These are phyloP conservation scores for Parauchenoglanis ngamensis DNA, from an alignment of 2,797 vertebrate genomes.

Conservation along the genomic window DNA sequence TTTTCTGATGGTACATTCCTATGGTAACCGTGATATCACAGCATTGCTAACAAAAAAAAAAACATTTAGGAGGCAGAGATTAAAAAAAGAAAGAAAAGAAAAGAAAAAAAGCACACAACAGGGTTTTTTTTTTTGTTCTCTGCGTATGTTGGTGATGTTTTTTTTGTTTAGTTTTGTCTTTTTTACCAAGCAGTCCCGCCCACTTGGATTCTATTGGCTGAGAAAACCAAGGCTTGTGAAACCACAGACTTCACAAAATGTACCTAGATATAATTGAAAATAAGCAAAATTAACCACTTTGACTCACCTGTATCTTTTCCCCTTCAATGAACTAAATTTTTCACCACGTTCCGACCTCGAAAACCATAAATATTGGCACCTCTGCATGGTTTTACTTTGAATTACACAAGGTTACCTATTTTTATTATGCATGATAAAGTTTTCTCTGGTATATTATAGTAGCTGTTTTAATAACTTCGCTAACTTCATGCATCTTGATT, in stretches of 20 bases:
- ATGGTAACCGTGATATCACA: not conserved
- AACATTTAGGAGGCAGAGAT: too few relatives aligned
- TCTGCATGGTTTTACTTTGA: not conserved
- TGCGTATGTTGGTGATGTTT: too few relatives aligned
- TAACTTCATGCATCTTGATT: not conserved
- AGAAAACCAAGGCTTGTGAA: too few relatives aligned
- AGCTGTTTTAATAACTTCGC: not conserved
- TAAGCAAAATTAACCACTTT: not conserved
- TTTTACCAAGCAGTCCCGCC: not conserved
- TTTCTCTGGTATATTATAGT: not conserved
- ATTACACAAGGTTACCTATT: not conserved
- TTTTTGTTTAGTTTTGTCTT: not conserved
- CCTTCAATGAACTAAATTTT: not conserved
- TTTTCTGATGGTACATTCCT: not conserved
- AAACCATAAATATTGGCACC: not conserved
- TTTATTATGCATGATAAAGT: not conserved
- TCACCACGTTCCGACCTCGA: not conserved
- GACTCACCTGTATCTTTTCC: not conserved
- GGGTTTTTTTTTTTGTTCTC: too few relatives aligned
- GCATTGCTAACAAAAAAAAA: not conserved
- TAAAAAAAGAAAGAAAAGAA: too few relatives aligned
- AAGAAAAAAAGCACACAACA: too few relatives aligned
- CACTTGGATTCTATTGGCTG: not conserved
- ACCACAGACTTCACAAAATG: not conserved
- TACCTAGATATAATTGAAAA: not conserved